Evolutionary conservation across 2,797 vertebrate genomes (phyloP), one percentile per base, ranked within the genome.

Genomic region (Aeoliscus strigatus): DNA sequence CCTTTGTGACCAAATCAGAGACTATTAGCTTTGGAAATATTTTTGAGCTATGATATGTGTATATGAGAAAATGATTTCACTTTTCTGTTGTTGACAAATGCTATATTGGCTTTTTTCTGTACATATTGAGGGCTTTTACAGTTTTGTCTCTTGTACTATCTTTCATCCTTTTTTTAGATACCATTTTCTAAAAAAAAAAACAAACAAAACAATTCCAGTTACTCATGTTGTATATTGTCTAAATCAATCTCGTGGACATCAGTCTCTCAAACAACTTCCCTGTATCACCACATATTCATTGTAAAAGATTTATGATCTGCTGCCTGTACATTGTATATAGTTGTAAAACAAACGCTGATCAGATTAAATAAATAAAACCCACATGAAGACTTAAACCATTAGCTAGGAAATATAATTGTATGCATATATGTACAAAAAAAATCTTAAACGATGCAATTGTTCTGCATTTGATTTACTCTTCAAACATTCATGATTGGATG

Each of bases 291-390:
- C 79, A 83, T 78, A 77, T 74, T 81, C 56, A 66, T 72, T 79
- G 83, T 83, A 77, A 86, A 83, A 82, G 80, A 79, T 86, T 81
- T 86, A 85, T 83, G 75, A 84, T 87, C 86, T 87, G 86, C 85
- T 89, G 82, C 87, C 85, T 91, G 88, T 91, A 90, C 82, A 90
- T 89, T 91, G 89, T 90, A 90, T 85, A 91, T 90, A 90, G 82
- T 87, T 91, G 87, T 90, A 89, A 89, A 90, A 86, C 74, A 77
- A 80, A 75, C 71, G 73, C 76, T 80, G 84, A 85, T 87, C 77
- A 81, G 83, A 86, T 82, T 76, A 89, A 89, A 83, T 88, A 80
- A n/a, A n/a, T n/a, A 86, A 86, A 86, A 79, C 77, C 70, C 73
- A 81, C 75, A 70, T 79, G 70, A 86, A 83, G 78, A 85, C 60